Percentiles rank a stretch among this genome's conserved stretches.
Conservation (phyloP, 2,113 vertebrate species). For the Malurus cyaneus region DNA sequence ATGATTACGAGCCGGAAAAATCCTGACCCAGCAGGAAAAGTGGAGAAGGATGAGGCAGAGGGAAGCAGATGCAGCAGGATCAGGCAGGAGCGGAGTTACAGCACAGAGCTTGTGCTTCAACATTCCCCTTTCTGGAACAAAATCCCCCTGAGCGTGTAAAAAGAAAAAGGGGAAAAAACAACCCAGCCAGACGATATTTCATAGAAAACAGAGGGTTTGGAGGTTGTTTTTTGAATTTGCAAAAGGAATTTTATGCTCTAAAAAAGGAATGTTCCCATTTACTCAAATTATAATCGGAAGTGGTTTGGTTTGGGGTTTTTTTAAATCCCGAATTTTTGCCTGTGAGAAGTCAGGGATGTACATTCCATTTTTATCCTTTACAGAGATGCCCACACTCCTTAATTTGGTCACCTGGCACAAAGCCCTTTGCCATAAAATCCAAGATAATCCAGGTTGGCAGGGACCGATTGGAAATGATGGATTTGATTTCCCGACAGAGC, state of each 20-base stretch:
- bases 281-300: background rate
- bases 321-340: background rate
- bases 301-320: background rate
- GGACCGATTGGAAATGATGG: background rate
- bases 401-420: background rate
- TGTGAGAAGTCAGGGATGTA: background rate
- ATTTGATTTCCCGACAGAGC: background rate
- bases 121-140: background rate
- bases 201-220: rapidly evolving
- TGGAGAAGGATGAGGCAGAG: background rate
- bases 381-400: background rate
- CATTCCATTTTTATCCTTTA: background rate
- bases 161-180: background rate
- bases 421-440: background rate
- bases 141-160: background rate
- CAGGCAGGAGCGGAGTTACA: background rate
- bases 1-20: background rate
- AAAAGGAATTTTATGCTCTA: background rate
- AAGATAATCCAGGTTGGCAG: background rate
- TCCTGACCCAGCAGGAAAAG: slow-evolving; percentile 29
- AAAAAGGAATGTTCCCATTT: background rate
- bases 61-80: background rate
- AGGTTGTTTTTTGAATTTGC: background rate
- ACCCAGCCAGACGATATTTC: background rate
- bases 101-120: background rate